Conservation (phyloP, 2,888 invertebrate genomes). For the Blastobasis adustella region DNA sequence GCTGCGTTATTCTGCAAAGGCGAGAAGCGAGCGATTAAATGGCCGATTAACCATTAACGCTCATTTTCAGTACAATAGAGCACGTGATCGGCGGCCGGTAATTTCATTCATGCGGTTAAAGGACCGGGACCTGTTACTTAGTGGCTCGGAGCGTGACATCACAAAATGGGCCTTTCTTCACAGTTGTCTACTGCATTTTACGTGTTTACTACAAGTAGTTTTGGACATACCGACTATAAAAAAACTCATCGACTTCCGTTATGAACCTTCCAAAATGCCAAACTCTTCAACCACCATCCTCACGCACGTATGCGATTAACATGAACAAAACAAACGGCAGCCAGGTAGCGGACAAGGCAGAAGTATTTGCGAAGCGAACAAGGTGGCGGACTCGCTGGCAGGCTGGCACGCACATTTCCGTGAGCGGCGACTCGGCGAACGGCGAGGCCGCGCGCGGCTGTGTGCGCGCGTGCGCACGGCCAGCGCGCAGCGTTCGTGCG, state of each 20-base stretch:
- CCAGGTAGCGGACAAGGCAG: slow-evolving; percentile 1
- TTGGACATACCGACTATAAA: too few species aligned
- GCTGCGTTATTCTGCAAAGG: slow-evolving; percentile 45
- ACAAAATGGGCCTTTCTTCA: too few species aligned
- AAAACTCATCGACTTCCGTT: too few species aligned
- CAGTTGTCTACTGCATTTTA: too few species aligned
- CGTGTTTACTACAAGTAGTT: too few species aligned
- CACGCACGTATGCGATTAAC: too few species aligned
- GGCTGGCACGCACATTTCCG: slow-evolving; percentile 66
- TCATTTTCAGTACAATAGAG: slow-evolving; percentile 58
- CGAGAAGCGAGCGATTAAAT: slow-evolving; percentile 48
- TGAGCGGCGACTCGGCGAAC: slow-evolving; percentile 49
- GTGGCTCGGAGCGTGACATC: too few species aligned
- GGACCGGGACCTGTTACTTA: slow-evolving; percentile 32
- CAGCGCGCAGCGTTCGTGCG: slow-evolving; percentile 22
- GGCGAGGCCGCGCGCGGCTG: slow-evolving; percentile 55
- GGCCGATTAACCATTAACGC: slow-evolving; percentile 60
- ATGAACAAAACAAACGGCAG: background rate
- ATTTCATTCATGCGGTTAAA: slow-evolving; percentile 52
- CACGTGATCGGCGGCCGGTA: slow-evolving; percentile 49
- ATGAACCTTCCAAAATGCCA: background rate
- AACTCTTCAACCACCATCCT: background rate
- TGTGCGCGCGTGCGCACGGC: slow-evolving; percentile 32
- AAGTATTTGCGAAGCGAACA: slow-evolving; percentile 17
- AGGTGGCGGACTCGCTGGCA: slow-evolving; percentile 8